These are phyloP conservation scores for Mythimna impura DNA, from an alignment of 2,888 invertebrate species.

Conservation along the genomic window DNA sequence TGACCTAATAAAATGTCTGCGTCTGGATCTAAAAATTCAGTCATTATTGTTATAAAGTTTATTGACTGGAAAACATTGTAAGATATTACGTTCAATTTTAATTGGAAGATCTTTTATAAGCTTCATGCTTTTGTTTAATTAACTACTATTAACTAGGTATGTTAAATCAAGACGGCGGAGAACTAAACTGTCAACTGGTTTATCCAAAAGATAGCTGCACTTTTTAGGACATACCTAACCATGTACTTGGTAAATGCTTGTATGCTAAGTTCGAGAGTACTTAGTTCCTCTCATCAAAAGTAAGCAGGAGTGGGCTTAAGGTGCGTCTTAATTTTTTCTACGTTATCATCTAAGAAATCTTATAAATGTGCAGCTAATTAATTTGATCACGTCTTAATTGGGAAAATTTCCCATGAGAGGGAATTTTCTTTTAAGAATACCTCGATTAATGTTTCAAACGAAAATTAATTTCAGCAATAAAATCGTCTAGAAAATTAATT, in stretches of 20 bases:
- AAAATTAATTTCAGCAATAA: slow-evolving; percentile 23
- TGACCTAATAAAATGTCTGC: slow-evolving; percentile 48
- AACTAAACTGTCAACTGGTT: neutral
- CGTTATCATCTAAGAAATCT: slow-evolving; percentile 6
- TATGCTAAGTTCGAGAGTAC: no score
- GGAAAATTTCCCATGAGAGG: slow-evolving; percentile 45
- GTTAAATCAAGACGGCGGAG: neutral
- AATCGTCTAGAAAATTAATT: slow-evolving; percentile 18
- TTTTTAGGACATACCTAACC: neutral
- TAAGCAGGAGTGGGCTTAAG: neutral
- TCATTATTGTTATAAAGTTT: slow-evolving; percentile 40
- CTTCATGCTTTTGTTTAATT: slow-evolving; percentile 10
- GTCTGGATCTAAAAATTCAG: slow-evolving; percentile 39
- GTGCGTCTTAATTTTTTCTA: neutral
- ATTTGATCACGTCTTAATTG: slow-evolving; percentile 33
- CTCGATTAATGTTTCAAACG: slow-evolving; percentile 30
- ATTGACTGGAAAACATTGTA: slow-evolving; percentile 25
- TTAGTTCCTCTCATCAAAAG: neutral
- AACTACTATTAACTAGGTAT: neutral
- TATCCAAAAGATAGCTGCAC: neutral
- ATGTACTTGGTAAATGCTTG: neutral
- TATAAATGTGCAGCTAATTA: slow-evolving; percentile 18
- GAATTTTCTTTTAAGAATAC: slow-evolving; percentile 29
- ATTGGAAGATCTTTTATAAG: slow-evolving; percentile 17
- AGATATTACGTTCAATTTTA: slow-evolving; percentile 31